phyloP scores from a whole-genome alignment of 2,888 invertebrate species.

The Drosophila incognita region DNA sequence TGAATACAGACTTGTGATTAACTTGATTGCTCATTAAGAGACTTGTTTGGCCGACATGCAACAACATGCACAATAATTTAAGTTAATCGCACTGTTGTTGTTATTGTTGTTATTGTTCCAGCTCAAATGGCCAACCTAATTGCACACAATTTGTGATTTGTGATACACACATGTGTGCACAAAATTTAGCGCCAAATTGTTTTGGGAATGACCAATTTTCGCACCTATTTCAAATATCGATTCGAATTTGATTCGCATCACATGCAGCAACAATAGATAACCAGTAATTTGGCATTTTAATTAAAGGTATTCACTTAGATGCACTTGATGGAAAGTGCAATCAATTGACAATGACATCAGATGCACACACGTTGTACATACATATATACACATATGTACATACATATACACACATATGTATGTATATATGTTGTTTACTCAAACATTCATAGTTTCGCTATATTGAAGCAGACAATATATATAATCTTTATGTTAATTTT shows the following conservation, averaged over 20 bases:
- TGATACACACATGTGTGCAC: slow-evolving; percentile 6
- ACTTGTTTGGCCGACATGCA: not conserved
- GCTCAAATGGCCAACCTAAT: slow-evolving; percentile 20
- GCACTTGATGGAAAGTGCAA: slow-evolving; percentile 22
- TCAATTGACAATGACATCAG: slow-evolving; percentile 29
- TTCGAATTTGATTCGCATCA: slow-evolving; percentile 17
- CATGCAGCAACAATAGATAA: slow-evolving; percentile 32
- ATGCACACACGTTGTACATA: not conserved
- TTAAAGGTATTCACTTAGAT: slow-evolving; percentile 37
- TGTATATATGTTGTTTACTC: too few species aligned
- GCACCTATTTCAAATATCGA: slow-evolving; percentile 20
- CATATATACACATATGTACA: not conserved
- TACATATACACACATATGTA: too few species aligned
- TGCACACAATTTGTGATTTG: slow-evolving; percentile 19
- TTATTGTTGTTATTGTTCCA: not conserved
- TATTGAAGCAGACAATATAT: not conserved
- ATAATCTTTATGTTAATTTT: not conserved
- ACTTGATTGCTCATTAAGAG: slow-evolving; percentile 1
- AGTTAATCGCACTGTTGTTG: slow-evolving; percentile 15
- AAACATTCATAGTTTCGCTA: not conserved
- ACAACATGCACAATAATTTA: slow-evolving; percentile 11
- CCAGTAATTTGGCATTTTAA: slow-evolving; percentile 45
- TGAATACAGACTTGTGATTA: slow-evolving; percentile 4
- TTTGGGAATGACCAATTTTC: not conserved
- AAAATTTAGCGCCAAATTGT: slow-evolving; percentile 16